Evolutionary conservation across 2,888 invertebrate species (phyloP), one percentile per base, ranked within the genome.

Genomic region (Penaeus monodon): DNA sequence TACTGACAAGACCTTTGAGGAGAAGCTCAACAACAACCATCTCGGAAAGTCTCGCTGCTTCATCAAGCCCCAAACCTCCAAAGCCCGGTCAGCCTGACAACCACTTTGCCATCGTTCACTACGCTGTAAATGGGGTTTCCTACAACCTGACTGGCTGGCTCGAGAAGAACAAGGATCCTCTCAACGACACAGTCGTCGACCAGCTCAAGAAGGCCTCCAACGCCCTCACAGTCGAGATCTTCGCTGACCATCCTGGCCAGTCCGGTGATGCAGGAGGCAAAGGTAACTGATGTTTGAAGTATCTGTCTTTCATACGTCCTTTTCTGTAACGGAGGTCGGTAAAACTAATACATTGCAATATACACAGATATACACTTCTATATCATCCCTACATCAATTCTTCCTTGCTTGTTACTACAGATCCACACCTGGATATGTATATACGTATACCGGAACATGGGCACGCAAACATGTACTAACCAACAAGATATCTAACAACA

Each of bases 101-200:
- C 91, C 99, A 99, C 95, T 99, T 99, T 93, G 98, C 99, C 92
- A 97, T 99, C 93, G 97, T 97, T 92, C 99, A 99, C 94, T 99
- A 99, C 94, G 99, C 99, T 93, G 99, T 99, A 94, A 91, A 97
- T 97, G 97, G 99, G 94, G n/a, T n/a, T n/a, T 96, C 98, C 91
- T 99, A 99, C 96, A 99, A 98, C 94, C 97, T 99, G 94, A 95
- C 96, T 92, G 98, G 98, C 92, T 99, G 99, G 99, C 95, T 99
- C 93, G 99, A 99, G 94, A 99, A 99, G 97, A 99, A 99, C 96
- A 99, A 99, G 96, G 99, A 99, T 94, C 99, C 99, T 92, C 95
- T 99, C 94, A 99, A 99, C 95, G 99, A 99, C 95, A 98, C 98
- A 90, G 98, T 99, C 91, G 98, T 99, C 91, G 97, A 98, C 92